These are phyloP conservation scores for Oriolus oriolus DNA, from an alignment of 2,113 vertebrate species.

Conservation along the genomic window DNA sequence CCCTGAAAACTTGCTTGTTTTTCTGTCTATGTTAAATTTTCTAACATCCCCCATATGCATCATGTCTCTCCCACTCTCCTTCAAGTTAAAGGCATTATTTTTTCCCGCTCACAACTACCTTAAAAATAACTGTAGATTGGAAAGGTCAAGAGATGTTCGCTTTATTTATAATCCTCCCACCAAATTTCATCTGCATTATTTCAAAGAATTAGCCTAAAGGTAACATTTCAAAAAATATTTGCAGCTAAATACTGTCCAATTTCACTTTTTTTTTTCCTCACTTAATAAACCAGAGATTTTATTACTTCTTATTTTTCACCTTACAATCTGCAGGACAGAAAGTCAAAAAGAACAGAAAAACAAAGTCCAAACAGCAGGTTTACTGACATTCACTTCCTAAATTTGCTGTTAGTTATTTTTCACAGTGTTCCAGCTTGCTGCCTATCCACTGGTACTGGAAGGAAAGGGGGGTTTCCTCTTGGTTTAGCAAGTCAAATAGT, in stretches of 20 bases:
- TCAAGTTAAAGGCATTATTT: background rate
- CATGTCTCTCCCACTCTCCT: background rate
- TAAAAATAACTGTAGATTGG: background rate
- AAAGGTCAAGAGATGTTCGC: background rate
- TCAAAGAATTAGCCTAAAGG: background rate
- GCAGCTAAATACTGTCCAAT: background rate
- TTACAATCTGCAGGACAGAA: background rate
- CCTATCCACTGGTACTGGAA: background rate
- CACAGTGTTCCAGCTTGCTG: background rate
- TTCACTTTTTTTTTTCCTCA: background rate
- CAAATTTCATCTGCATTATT: background rate
- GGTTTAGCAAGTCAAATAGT: background rate
- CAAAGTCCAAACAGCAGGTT: background rate
- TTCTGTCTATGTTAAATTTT: background rate
- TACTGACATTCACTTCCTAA: background rate
- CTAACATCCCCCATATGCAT: background rate
- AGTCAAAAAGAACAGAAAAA: background rate
- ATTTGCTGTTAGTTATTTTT: background rate
- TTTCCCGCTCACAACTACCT: background rate
- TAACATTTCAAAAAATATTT: background rate
- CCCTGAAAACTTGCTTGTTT: background rate
- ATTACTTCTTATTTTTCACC: background rate
- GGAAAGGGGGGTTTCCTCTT: background rate
- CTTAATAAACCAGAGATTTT: background rate
- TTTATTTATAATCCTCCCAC: background rate